Conservation (phyloP, 2,797 vertebrate species). For the Carduelis carduelis region DNA sequence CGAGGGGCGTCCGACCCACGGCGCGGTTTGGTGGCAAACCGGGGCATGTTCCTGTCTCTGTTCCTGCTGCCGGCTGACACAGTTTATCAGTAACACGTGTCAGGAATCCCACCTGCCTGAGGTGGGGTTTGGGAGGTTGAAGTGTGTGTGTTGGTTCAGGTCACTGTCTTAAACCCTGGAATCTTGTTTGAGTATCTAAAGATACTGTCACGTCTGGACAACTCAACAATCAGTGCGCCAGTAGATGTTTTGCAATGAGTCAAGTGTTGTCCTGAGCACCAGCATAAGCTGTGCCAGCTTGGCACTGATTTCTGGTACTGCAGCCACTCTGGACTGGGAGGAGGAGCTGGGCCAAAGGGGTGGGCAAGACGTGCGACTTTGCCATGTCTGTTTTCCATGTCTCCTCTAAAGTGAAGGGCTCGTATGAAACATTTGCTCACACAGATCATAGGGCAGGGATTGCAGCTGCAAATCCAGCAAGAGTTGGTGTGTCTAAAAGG, state of each 20-base stretch:
- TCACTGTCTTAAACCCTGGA: background rate
- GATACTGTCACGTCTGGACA: background rate
- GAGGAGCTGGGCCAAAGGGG: background rate
- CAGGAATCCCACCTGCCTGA: rapidly evolving
- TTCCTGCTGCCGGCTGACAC: background rate
- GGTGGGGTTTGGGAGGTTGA: background rate
- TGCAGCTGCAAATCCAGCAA: background rate
- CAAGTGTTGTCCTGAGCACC: too few species aligned
- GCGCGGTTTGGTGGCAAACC: background rate
- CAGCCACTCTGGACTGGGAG: background rate
- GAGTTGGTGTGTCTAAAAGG: background rate
- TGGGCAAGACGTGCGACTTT: background rate
- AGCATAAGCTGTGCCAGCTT: background rate
- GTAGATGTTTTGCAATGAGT: background rate
- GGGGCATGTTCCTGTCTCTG: rapidly evolving
- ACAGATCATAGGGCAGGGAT: background rate
- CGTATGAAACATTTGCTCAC: background rate
- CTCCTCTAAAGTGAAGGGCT: background rate
- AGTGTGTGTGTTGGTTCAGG: background rate
- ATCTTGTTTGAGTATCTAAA: background rate
- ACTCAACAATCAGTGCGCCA: rapidly evolving
- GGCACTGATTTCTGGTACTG: background rate
- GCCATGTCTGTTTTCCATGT: background rate
- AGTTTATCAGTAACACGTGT: rapidly evolving
- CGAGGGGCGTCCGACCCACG: rapidly evolving